Base-by-base conservation (phyloP, 2,113 vertebrate species). In the Artemisiospiza belli region DNA sequence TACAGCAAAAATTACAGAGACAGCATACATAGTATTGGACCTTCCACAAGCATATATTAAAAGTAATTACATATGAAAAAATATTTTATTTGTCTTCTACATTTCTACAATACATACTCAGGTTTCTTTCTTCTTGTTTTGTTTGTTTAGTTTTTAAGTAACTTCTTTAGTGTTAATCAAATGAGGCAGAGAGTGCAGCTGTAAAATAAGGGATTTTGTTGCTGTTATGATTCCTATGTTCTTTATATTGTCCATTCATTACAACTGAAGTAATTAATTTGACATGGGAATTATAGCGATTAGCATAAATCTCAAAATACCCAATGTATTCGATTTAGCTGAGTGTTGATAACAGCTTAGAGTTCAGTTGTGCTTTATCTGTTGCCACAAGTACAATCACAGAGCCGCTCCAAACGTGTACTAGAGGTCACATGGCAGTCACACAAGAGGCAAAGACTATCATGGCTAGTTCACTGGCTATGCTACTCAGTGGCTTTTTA, bases 1-100 rank as follows among this genome's bases (percentile, higher is more conserved):
- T 99, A 99, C 99, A 99, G 98, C 95, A 98, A 98, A 98, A 98
- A 98, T 98, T 98, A 98, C 83, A 98, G 98, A 98, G 98, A 98
- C 97, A 97, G 98, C 96, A 92, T 98, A 98, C 98, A 98, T 97
- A 93, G 95, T 98, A 97, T 98, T 98, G 98, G 98, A 98, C 98
- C 98, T 98, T 98, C 94, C 97, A 98, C 98, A 98, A 98, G 97
- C 98, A 98, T 98, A 98, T 98, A 98, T 98, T 98, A 98, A 98
- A 98, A 98, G 97, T 98, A 98, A 98, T 98, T 98, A 98, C 97
- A 98, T 98, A 96, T 98, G 97, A 98, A 98, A 98, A 98, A 98
- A 98, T 98, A 98, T 97, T 98, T 98, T 96, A 98, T 98, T 98
- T 97, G 90, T 98, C 97, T 95, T 98, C 98, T 98, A 98, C 97